These are phyloP conservation scores for Protophormia terraenovae DNA, from an alignment of 2,888 invertebrate genomes.

Conservation along the genomic window DNA sequence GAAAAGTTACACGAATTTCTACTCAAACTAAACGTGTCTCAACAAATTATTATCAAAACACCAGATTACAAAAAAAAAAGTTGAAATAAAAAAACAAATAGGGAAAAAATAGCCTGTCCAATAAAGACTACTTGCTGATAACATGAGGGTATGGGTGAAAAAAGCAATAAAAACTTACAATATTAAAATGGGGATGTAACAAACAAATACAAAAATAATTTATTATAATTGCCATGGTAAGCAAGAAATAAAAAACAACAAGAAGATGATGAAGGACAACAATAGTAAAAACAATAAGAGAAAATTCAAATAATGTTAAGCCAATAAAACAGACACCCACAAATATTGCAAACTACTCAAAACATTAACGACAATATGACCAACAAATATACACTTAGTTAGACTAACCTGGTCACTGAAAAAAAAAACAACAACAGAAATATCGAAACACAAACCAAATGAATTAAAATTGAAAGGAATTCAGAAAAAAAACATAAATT, in stretches of 20 bases:
- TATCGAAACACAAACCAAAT: not conserved
- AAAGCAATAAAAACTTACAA: constrained; percentile 54
- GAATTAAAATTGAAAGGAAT: constrained; percentile 32
- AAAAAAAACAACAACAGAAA: not conserved
- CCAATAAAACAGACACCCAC: constrained; percentile 37
- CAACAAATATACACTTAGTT: not conserved
- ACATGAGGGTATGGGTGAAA: not conserved
- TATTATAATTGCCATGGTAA: constrained; percentile 59
- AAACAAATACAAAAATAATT: constrained; percentile 59
- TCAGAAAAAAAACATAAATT: not conserved
- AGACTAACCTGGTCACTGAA: constrained; percentile 10
- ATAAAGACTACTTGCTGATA: not conserved
- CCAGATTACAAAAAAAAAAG: not conserved
- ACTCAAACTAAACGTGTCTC: constrained; percentile 25
- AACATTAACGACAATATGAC: not conserved
- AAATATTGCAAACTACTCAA: not conserved
- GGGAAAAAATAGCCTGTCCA: not conserved
- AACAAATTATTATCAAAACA: constrained; percentile 43
- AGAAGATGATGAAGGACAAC: not conserved
- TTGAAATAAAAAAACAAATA: not conserved
- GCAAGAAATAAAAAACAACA: constrained; percentile 27
- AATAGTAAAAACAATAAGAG: not conserved
- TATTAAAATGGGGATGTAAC: constrained; percentile 42
- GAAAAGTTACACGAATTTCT: not conserved
- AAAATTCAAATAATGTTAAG: constrained; percentile 8